Base-by-base conservation (phyloP, 2,113 vertebrate species). In the Embiotoca jacksoni region DNA sequence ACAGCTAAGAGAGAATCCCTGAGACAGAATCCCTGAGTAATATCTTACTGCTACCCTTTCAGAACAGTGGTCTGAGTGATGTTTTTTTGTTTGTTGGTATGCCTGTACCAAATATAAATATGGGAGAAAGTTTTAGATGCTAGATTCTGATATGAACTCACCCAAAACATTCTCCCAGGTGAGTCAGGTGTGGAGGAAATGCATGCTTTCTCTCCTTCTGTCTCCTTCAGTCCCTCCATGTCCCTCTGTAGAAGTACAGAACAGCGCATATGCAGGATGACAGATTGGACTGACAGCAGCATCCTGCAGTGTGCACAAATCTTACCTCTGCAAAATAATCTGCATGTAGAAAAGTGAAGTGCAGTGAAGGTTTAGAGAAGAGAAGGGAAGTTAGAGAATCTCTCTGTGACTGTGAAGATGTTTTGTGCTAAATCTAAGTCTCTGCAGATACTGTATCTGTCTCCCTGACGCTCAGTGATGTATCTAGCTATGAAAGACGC, bases 251-350 rank as follows among this genome's bases (percentile, higher is more conserved):
- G 50, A 63, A 16, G 50, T 52, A 23, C 3, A 67, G 36, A 23
- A 46, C 60, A 77, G 39, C 11, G 67, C 23, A 23, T 23, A 23
- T 78, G 30, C 31, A 62, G 70, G 58, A 76, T 67, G 66, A 86
- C 47, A 68, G 75, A 80, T 68, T 39, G 31, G 10, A 56, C 44
- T 71, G 65, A 72, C 75, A 46, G 36, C 50, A 69, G 36, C 78
- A 52, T 47, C 36, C 80, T 75, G 55, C 63, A 77, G 58, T 1
- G 3, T 50, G 47, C 62, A 80, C 81, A 74, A 71, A 83, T 76
- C 67, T 54, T 35, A 56, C 30, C 33, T 44, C 30, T 46, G 35
- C 41, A 72, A 70, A 64, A 44, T 9, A 7, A 41, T 47, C 3
- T 15, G 13, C 32, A 47, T 0, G 5, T n/a, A 70, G 54, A 15